Evolutionary conservation across 2,113 vertebrate genomes (phyloP), one percentile per base, ranked within the genome.

Genomic region (Callipepla squamata): DNA sequence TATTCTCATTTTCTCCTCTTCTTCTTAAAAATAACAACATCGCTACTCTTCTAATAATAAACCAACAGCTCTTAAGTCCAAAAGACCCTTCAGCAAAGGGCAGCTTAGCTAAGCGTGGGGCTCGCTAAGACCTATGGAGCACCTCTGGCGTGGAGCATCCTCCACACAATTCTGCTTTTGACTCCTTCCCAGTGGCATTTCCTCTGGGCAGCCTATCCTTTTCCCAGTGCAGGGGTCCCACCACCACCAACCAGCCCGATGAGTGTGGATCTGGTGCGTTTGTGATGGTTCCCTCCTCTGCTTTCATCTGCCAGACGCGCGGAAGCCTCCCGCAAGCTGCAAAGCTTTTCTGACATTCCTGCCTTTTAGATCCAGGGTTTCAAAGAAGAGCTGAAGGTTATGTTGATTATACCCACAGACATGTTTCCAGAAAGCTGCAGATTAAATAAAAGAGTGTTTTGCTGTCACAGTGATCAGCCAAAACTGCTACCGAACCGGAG

Each of bases 331-430:
- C 83, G 83, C 57, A 77, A 95, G 92, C 76, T 90, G 61, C 66
- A 90, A 97, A 96, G 89, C 62, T 50, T 93, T 96, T 95, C 87
- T 95, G 94, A 96, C 91, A 93, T 87, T 96, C 93, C 74, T 86
- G 93, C 87, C 72, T 97, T 96, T 96, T 61, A 93, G 83, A 96
- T 70, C 48, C 90, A 19, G 7, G 7, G 74, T 96, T 97, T 97
- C 92, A 97, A 95, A 97, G 92, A 90, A 89, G 78, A 1, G 16
- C 51, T 92, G 69, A 95, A 96, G 85, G 85, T 95, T 96, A 93
- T 92, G 73, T 89, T 96, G 85, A 96, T 95, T 94, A 97, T 95
- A 76, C 51, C 85, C 76, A 81, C 69, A 96, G 81, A 93, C 30
- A 26, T 91, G 83, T 94, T 93, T 96, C 89, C 96, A 92, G 85